Percentiles rank a stretch among this genome's conserved stretches.
phyloP scores from a whole-genome alignment of 1,140 invertebrate species.

The Acarapis woodi region DNA sequence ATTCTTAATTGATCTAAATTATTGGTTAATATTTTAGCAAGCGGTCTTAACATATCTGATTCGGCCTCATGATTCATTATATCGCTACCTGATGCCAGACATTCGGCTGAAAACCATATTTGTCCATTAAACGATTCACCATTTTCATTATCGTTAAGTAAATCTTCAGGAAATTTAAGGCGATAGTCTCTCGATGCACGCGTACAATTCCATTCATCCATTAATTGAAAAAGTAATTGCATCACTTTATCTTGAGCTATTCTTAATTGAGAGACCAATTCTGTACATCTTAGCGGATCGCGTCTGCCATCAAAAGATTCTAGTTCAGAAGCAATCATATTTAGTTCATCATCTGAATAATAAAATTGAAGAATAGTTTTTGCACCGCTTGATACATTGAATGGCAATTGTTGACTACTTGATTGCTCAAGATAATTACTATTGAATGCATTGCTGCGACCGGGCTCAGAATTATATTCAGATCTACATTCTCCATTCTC shows the following conservation, averaged over 20 bases:
- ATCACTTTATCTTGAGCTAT: slow-evolving; percentile 16
- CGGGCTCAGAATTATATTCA: not conserved
- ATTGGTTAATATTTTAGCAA: slow-evolving; percentile 77
- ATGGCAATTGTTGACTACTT: not conserved
- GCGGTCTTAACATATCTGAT: slow-evolving; percentile 75
- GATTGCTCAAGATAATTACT: not conserved
- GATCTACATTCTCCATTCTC: too few species aligned
- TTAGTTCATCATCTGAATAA: slow-evolving; percentile 86
- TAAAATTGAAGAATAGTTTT: slow-evolving; percentile 53
- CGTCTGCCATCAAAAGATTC: slow-evolving; percentile 95
- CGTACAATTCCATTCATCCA: slow-evolving; percentile 11
- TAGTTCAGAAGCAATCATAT: slow-evolving; percentile 68
- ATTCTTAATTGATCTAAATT: slow-evolving; percentile 70
- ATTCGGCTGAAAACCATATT: slow-evolving; percentile 98
- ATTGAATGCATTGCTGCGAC: not conserved
- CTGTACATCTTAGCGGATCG: slow-evolving; percentile 80
- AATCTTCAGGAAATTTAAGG: slow-evolving; percentile 98
- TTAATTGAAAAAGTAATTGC: slow-evolving; percentile 8
- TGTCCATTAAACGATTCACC: slow-evolving; percentile 45
- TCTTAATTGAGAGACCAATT: slow-evolving; percentile 59
- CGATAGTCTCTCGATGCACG: slow-evolving; percentile 63
- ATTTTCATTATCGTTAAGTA: slow-evolving; percentile 59
- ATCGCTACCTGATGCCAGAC: slow-evolving; percentile 45
- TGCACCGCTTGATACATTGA: not conserved
- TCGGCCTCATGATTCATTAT: slow-evolving; percentile 88